Evolutionary conservation across 2,888 invertebrate species (phyloP).

Genomic region (Ferrisia virgata): DNA sequence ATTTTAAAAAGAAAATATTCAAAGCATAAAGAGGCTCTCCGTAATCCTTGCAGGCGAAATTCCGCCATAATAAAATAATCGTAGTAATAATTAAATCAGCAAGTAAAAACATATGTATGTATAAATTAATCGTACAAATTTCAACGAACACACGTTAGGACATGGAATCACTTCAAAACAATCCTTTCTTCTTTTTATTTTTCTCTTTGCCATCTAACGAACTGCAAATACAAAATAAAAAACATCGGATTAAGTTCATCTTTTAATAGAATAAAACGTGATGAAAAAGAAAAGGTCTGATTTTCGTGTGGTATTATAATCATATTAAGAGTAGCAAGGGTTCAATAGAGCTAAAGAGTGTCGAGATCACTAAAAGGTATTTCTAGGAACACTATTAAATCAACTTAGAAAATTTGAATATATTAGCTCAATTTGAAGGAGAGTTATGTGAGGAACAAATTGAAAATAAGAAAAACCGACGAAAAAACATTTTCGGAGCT

Average conservation of each 20-base stretch:
- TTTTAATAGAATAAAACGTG: too few relatives aligned
- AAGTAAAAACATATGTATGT: constrained; percentile 12
- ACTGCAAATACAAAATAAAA: constrained; percentile 55
- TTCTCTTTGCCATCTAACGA: constrained; percentile 83
- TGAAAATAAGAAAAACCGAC: too few relatives aligned
- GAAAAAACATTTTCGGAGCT: too few relatives aligned
- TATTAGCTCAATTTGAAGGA: too few relatives aligned
- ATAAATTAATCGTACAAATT: constrained; percentile 22
- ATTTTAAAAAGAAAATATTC: not conserved
- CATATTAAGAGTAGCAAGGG: too few relatives aligned
- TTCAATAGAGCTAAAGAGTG: too few relatives aligned
- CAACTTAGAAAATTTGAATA: too few relatives aligned
- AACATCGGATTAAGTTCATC: not conserved
- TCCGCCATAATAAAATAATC: not conserved
- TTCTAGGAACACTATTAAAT: too few relatives aligned
- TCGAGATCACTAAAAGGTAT: too few relatives aligned
- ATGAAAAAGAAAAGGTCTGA: too few relatives aligned
- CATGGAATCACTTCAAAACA: constrained; percentile 58
- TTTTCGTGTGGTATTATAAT: too few relatives aligned
- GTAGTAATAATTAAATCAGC: not conserved
- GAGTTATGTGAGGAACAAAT: too few relatives aligned
- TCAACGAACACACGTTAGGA: constrained; percentile 14
- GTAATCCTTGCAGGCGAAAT: not conserved
- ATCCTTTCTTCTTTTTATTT: constrained; percentile 85
- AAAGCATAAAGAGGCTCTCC: not conserved